Conservation (phyloP, 2,113 vertebrate species). For the Ptilorrhoa leucosticta region DNA sequence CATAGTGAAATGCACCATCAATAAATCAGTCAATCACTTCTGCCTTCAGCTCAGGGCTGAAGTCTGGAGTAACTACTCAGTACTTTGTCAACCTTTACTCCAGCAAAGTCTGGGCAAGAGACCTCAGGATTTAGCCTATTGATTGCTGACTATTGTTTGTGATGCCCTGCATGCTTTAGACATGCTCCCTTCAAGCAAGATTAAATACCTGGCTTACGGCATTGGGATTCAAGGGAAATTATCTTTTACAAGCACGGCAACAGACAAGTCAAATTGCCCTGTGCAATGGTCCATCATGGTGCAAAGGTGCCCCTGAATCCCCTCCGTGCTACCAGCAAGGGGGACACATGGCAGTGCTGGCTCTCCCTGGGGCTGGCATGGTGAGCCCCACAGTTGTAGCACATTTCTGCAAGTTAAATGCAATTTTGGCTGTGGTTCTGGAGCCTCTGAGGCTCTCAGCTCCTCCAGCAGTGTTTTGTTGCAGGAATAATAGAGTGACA, state of each 20-base stretch:
- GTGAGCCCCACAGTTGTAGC: fast-evolving
- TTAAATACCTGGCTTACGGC: constrained; percentile 36
- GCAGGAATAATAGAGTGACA: constrained; percentile 24
- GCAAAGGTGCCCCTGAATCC: not conserved
- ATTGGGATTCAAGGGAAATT: constrained; percentile 5
- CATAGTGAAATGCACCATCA: constrained; percentile 36
- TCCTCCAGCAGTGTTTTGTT: not conserved
- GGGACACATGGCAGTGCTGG: fast-evolving
- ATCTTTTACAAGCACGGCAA: not conserved
- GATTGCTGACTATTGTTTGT: constrained; percentile 39
- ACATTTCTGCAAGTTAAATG: not conserved
- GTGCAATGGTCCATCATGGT: not conserved
- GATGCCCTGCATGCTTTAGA: not conserved
- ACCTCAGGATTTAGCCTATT: constrained; percentile 48
- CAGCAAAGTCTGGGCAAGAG: constrained; percentile 13
- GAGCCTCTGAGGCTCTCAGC: not conserved
- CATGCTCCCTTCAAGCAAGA: constrained; percentile 47
- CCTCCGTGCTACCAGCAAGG: not conserved
- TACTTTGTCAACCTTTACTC: constrained; percentile 46
- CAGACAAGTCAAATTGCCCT: not conserved
- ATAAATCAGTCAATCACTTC: constrained; percentile 51
- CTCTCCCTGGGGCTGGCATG: not conserved
- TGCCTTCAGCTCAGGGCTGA: not conserved
- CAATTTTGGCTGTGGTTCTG: not conserved
- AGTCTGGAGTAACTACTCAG: constrained; percentile 24